Percentiles rank a stretch among this genome's conserved stretches.
Evolutionary conservation across 2,797 vertebrate species (phyloP).

Genomic region (Alcedo atthis): DNA sequence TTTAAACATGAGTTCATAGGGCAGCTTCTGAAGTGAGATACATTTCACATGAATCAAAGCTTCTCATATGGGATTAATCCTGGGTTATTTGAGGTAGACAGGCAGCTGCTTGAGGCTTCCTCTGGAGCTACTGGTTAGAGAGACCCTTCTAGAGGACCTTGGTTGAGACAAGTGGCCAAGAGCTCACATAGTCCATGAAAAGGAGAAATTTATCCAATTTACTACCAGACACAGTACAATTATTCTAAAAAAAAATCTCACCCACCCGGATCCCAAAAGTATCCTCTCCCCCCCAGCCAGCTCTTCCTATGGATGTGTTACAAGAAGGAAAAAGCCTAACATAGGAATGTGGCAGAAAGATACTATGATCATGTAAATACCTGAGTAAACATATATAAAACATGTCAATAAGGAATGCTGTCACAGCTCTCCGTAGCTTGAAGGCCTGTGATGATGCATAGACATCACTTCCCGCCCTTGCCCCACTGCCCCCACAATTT

Average conservation of each 20-base stretch:
- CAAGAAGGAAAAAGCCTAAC: not conserved
- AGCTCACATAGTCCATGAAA: not conserved
- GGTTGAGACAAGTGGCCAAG: not conserved
- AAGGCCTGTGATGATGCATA: constrained; percentile 4
- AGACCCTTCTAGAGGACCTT: not conserved
- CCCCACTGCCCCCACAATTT: constrained; percentile 4
- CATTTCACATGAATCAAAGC: not conserved
- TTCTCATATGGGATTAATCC: not conserved
- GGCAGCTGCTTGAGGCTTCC: not conserved
- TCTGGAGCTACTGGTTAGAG: not conserved
- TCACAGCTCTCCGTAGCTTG: not conserved
- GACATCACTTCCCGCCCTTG: not conserved
- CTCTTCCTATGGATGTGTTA: not conserved
- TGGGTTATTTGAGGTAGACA: not conserved
- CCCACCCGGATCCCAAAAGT: not conserved
- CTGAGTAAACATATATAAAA: not conserved
- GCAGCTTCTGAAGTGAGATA: not conserved
- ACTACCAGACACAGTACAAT: not conserved
- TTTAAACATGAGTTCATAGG: not conserved
- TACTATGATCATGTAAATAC: not conserved
- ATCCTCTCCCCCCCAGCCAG: not conserved
- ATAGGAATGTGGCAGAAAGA: not conserved
- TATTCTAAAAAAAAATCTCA: not conserved
- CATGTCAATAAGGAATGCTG: not conserved
- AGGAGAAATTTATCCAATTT: not conserved